Base-by-base conservation (phyloP, 2,797 vertebrate species). In the Megaceryle alcyon region DNA sequence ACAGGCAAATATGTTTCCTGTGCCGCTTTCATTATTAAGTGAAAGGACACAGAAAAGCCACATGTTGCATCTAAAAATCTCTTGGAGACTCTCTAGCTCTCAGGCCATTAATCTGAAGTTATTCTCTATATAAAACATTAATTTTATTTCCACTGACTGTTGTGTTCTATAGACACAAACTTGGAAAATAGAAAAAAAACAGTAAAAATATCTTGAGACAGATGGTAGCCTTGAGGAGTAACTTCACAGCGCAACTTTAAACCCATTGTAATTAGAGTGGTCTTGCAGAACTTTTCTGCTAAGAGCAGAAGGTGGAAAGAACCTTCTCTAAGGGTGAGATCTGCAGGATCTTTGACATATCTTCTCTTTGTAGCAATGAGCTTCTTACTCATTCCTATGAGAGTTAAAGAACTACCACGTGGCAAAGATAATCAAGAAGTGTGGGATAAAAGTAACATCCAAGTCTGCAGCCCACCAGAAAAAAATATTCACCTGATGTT, bases 141-240 rank as follows among this genome's bases (percentile, higher is more conserved):
- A 91, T 96, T 95, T 88, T 91, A 93, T 94, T 97, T 95, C 86
- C 75, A 48, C 78, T 95, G 94, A 77, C 96, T 82, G 89, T 94
- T 96, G 95, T 94, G 80, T 96, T 96, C 97, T 94, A 88, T 63
- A 94, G 88, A 89, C 87, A 59, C 86, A 88, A 97, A 96, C 96
- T 93, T 95, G 90, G 95, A 53, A 53, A 31, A 53, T 95, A 91
- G 97, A 54, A 53, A 96, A 91, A 96, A 95, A 94, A 14, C 39
- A 96, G 96, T 77, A 59, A 96, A 96, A 96, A 97, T 96, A 96
- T 97, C 92, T 92, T 87, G 90, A 97, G 92, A 91, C 97, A 97
- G 97, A 96, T 96, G 97, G 95, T 97, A 95, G 96, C 96, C 97
- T 88, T 90, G 91, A 97, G 96, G 96, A 93, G 92, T 57, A 87